A percentile compares a stretch with the other conserved stretches of the same genome.
Evolutionary conservation across 2,888 invertebrate genomes (phyloP).

Genomic region (Dichetophora obliterata): DNA sequence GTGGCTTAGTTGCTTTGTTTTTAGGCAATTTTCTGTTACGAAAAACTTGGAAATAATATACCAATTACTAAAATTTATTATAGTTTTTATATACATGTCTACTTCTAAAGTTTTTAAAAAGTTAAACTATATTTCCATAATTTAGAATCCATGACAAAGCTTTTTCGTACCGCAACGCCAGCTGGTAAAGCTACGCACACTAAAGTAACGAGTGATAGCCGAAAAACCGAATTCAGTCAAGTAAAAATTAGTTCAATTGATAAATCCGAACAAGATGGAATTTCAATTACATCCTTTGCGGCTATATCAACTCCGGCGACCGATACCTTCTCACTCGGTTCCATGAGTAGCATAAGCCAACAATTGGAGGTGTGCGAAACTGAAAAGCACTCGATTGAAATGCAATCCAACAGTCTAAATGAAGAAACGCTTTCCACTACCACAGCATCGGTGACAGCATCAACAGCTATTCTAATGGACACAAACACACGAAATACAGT

Average conservation of each 20-base stretch:
- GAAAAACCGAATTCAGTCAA: conserved; percentile 25
- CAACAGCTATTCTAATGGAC: conserved; percentile 60
- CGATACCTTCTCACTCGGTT: conserved; percentile 66
- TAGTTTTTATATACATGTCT: no score
- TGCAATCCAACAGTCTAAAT: conserved; percentile 34
- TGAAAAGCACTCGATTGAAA: conserved; percentile 39
- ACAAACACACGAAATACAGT: conserved; percentile 48
- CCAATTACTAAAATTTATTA: no score
- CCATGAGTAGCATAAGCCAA: conserved; percentile 64
- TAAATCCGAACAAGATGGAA: conserved; percentile 33
- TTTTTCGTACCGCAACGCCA: conserved; percentile 64
- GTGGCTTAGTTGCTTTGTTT: no score
- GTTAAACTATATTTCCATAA: not conserved
- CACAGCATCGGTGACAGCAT: conserved; percentile 60
- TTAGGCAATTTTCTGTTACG: no score
- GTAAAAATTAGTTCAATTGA: conserved; percentile 30
- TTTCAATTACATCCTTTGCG: conserved; percentile 22
- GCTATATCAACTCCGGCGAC: conserved; percentile 45
- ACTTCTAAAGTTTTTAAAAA: no score
- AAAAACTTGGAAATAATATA: no score
- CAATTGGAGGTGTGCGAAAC: conserved; percentile 49
- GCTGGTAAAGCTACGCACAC: conserved; percentile 55
- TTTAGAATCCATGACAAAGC: conserved; percentile 68
- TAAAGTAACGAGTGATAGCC: conserved; percentile 44
- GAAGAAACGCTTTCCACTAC: conserved; percentile 58